Percentiles rank a stretch among this genome's conserved stretches.
Conservation (phyloP, 2,888 invertebrate genomes). For the Sicus ferrugineus region DNA sequence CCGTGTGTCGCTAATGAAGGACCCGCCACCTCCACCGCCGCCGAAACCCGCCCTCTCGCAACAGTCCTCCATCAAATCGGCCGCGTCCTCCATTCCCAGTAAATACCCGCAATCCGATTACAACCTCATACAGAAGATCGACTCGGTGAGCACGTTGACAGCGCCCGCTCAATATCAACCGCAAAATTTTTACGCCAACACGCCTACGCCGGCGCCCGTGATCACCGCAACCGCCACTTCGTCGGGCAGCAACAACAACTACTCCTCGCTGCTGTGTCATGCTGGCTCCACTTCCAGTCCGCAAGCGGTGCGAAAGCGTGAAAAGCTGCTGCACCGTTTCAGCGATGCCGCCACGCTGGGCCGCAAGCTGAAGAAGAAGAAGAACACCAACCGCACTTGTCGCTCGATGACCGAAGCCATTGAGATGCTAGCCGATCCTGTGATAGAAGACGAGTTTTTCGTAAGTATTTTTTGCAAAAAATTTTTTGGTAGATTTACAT, state of each 20-base stretch:
- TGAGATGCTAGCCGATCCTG: constrained; percentile 65
- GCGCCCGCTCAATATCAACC: constrained; percentile 55
- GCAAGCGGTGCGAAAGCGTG: constrained; percentile 59
- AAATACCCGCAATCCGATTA: constrained; percentile 62
- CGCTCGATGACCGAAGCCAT: constrained; percentile 65
- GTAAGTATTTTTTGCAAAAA: constrained; percentile 63
- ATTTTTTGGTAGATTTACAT: too few species aligned
- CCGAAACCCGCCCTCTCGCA: constrained; percentile 56
- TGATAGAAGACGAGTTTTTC: constrained; percentile 64
- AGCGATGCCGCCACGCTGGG: constrained; percentile 65
- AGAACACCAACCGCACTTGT: constrained; percentile 62
- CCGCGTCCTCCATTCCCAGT: constrained; percentile 53
- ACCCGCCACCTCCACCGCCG: constrained; percentile 61
- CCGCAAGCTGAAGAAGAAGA: constrained; percentile 62
- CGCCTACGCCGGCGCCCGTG: constrained; percentile 51
- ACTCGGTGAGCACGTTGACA: constrained; percentile 56
- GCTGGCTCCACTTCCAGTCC: constrained; percentile 60
- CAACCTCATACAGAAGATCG: constrained; percentile 61
- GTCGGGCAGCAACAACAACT: constrained; percentile 45
- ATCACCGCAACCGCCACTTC: too few species aligned
- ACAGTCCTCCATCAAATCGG: constrained; percentile 48
- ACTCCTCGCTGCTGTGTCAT: constrained; percentile 59
- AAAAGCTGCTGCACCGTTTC: constrained; percentile 62
- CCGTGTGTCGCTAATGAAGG: constrained; percentile 61
- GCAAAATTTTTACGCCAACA: constrained; percentile 60